A percentile compares a stretch with the other conserved stretches of the same genome.
These are phyloP conservation scores for Apotomis turbidana DNA, from an alignment of 2,888 invertebrate genomes.

Conservation along the genomic window DNA sequence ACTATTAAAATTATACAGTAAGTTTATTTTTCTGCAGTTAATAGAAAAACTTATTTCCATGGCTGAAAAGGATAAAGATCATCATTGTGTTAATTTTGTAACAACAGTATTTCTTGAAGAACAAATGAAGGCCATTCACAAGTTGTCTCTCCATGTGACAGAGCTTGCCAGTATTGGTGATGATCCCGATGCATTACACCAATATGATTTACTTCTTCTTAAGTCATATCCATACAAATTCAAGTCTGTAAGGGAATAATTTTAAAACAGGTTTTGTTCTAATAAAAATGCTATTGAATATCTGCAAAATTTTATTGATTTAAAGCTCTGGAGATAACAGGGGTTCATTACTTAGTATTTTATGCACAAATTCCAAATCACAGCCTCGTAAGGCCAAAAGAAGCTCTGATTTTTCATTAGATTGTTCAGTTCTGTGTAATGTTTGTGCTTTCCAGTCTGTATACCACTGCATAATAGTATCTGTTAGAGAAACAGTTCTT, in stretches of 20 bases:
- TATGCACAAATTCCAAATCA: slow-evolving; percentile 54
- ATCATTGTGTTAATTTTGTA: slow-evolving; percentile 58
- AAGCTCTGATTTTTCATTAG: slow-evolving; percentile 54
- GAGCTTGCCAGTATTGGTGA: slow-evolving; percentile 49
- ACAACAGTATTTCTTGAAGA: slow-evolving; percentile 56
- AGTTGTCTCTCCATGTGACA: slow-evolving; percentile 54
- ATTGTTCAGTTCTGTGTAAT: slow-evolving; percentile 54
- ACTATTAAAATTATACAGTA: background rate
- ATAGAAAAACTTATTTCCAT: slow-evolving; percentile 52
- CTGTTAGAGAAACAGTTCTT: slow-evolving; percentile 54
- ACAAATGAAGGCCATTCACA: slow-evolving; percentile 57
- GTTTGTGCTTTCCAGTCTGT: slow-evolving; percentile 64
- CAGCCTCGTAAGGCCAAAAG: slow-evolving; percentile 58
- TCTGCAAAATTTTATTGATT: slow-evolving; percentile 18
- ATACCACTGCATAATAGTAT: slow-evolving; percentile 69
- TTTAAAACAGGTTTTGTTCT: background rate
- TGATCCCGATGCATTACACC: slow-evolving; percentile 52
- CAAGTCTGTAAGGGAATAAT: slow-evolving; percentile 10
- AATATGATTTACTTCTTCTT: slow-evolving; percentile 54
- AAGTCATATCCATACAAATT: slow-evolving; percentile 44
- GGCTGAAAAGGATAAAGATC: slow-evolving; percentile 56
- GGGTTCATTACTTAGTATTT: slow-evolving; percentile 55
- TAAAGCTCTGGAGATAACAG: slow-evolving; percentile 33
- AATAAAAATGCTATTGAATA: slow-evolving; percentile 11
- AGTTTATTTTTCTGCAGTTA: slow-evolving; percentile 47